Conservation (phyloP, 2,113 vertebrate species). For the Perca fluviatilis region DNA sequence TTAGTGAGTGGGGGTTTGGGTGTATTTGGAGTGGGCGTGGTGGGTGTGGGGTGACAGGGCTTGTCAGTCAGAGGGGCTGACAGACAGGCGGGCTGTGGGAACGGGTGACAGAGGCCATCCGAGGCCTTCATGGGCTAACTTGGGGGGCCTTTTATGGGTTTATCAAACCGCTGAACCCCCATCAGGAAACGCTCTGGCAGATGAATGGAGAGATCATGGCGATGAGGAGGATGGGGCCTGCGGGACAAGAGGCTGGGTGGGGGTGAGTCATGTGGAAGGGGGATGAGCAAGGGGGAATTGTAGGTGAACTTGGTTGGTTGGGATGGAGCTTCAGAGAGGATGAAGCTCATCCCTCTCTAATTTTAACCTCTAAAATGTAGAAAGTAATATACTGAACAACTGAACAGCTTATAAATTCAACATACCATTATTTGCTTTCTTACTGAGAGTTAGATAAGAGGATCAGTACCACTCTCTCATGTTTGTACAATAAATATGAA, state of each 20-base stretch:
- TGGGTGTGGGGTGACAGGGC: slow-evolving; percentile 46
- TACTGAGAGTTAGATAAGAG: neutral
- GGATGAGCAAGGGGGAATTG: slow-evolving; percentile 7
- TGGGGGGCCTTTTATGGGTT: slow-evolving; percentile 81
- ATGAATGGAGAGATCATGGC: slow-evolving; percentile 84
- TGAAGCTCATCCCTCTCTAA: neutral
- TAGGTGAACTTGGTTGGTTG: slow-evolving; percentile 48
- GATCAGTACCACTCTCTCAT: neutral
- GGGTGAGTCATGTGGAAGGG: slow-evolving; percentile 15
- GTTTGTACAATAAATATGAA: neutral
- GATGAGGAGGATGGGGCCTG: slow-evolving; percentile 56
- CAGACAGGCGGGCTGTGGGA: slow-evolving; percentile 79
- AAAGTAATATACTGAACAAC: neutral
- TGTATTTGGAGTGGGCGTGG: slow-evolving; percentile 39
- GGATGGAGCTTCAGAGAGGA: neutral
- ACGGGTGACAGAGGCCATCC: slow-evolving; percentile 72
- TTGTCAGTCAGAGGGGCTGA: slow-evolving; percentile 77
- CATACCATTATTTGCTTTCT: neutral
- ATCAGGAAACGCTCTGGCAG: slow-evolving; percentile 74
- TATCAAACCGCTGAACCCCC: slow-evolving; percentile 78
- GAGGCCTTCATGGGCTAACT: slow-evolving; percentile 72
- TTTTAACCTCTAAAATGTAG: neutral
- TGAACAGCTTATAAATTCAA: neutral
- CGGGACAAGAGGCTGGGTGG: slow-evolving; percentile 30
- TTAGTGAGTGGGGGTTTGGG: slow-evolving; percentile 43